These are phyloP conservation scores for Vespertilio murinus DNA, from an alignment of 2,797 vertebrate genomes.

Conservation along the genomic window DNA sequence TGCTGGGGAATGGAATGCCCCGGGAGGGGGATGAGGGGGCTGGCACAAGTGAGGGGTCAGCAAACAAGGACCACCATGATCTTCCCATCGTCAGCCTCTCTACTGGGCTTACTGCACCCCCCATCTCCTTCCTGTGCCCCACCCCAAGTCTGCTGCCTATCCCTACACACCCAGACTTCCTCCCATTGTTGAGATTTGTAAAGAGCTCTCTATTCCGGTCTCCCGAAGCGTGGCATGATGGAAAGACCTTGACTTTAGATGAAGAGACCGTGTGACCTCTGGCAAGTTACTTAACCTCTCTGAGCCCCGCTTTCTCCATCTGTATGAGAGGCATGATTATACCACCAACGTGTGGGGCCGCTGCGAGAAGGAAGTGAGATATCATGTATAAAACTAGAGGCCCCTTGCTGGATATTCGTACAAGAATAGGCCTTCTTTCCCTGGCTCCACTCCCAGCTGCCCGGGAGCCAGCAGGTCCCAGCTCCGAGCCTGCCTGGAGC, in stretches of 20 bases:
- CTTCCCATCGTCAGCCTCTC: neutral
- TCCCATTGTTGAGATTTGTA: neutral
- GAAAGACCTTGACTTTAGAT: neutral
- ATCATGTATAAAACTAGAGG: neutral
- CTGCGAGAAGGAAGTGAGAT: neutral
- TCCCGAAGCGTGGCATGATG: neutral
- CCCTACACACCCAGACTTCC: neutral
- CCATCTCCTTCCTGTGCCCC: neutral
- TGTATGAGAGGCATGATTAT: neutral
- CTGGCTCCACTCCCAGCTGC: no score
- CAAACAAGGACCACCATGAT: accelerated
- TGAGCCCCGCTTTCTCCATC: neutral
- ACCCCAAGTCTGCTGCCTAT: neutral
- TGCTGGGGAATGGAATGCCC: accelerated
- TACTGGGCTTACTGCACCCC: neutral
- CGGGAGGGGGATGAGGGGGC: no score
- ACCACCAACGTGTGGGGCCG: accelerated
- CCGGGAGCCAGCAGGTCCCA: no score
- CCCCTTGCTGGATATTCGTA: no score
- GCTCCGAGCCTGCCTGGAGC: no score
- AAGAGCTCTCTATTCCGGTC: neutral
- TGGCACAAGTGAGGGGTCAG: neutral
- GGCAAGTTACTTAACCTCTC: neutral
- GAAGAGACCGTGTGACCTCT: neutral
- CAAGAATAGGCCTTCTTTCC: no score